Conservation (phyloP, 64 coral and sea anemone species). For the Pocillopora damicornis region DNA sequence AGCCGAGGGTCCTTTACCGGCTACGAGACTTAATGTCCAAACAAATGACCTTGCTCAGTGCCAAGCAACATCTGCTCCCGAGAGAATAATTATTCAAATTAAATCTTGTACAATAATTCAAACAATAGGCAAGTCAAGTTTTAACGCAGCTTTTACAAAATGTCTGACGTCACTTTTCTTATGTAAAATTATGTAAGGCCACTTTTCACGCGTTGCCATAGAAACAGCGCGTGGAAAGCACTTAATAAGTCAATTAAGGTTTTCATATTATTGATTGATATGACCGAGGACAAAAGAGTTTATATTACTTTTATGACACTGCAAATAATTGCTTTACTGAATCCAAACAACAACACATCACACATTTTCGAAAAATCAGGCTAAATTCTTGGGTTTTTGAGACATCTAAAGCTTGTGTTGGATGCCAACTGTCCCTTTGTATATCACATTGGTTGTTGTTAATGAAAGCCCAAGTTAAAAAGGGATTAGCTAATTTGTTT, state of each 20-base stretch:
- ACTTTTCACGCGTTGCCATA: not conserved
- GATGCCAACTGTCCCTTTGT: not conserved
- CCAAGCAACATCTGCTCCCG: conserved; percentile 41
- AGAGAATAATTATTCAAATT: not conserved
- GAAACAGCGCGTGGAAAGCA: conserved; percentile 5
- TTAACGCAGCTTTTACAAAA: conserved; percentile 9
- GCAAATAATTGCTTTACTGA: not conserved
- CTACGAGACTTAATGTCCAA: not conserved
- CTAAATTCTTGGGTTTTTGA: not conserved
- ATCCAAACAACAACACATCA: not conserved
- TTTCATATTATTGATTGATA: not conserved
- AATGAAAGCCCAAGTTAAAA: no score
- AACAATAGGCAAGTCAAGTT: not conserved
- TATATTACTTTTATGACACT: conserved; percentile 5
- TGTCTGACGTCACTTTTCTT: conserved; percentile 29
- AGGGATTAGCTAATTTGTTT: no score
- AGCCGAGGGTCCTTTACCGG: not conserved
- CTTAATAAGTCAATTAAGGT: not conserved
- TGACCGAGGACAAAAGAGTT: not conserved
- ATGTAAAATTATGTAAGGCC: conserved; percentile 11
- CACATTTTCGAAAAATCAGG: not conserved
- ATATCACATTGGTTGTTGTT: no score
- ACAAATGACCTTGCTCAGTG: conserved; percentile 17
- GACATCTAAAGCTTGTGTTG: not conserved
- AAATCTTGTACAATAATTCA: conserved; percentile 25